Conservation (phyloP, 2,113 vertebrate species). For the Garra rufa region DNA sequence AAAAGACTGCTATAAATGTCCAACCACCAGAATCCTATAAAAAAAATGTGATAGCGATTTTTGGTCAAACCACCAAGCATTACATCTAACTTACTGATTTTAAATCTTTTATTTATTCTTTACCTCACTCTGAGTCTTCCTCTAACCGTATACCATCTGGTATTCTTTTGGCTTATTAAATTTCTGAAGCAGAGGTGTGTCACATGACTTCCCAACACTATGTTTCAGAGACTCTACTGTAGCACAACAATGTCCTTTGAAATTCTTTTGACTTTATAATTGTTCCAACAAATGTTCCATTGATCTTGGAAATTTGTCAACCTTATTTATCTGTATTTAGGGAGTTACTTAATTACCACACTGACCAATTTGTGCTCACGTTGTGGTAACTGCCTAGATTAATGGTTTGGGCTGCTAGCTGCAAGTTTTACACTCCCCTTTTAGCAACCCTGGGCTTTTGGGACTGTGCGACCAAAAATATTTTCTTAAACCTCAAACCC, state of each 20-base stretch:
- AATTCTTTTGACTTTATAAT: not conserved
- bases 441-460: not conserved
- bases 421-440: not conserved
- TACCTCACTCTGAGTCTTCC: not conserved
- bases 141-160: constrained; percentile 16
- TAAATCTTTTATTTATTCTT: not conserved
- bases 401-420: not conserved
- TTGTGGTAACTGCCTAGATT: not conserved
- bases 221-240: not conserved
- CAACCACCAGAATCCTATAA: no score
- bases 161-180: constrained; percentile 22
- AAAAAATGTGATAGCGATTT: no score
- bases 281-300: not conserved
- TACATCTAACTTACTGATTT: not conserved
- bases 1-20: no score
- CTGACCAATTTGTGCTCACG: not conserved
- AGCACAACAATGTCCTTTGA: not conserved
- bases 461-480: not conserved
- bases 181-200: constrained; percentile 33
- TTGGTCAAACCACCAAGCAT: no score
- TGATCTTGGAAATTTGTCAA: not conserved
- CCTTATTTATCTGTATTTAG: not conserved
- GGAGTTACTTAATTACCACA: not conserved
- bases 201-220: constrained; percentile 22
- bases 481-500: not conserved